A percentile compares a stretch with the other conserved stretches of the same genome.
Conservation (phyloP, 2,113 vertebrate genomes). For the Tenebrosternarchus preto region DNA sequence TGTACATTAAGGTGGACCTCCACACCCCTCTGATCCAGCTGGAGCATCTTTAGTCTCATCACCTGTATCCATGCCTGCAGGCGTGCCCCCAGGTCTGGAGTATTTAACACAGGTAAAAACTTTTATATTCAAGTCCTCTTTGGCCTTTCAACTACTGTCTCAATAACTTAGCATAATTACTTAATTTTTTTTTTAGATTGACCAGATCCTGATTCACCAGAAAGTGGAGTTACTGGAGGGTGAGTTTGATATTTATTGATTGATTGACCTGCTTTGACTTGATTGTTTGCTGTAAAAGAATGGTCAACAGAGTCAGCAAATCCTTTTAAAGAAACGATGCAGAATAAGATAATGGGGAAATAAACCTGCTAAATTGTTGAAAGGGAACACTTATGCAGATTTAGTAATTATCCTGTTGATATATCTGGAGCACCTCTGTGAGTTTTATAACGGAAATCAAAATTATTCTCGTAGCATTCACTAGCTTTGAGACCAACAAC, state of each 20-base stretch:
- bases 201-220: conserved; percentile 88
- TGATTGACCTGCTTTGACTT: not conserved
- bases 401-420: not conserved
- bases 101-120: conserved; percentile 81
- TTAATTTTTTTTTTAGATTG: conserved; percentile 72
- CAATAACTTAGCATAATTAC: not conserved
- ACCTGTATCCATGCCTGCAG: conserved; percentile 60
- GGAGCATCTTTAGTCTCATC: not conserved
- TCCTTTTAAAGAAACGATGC: not conserved
- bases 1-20: conserved; percentile 19
- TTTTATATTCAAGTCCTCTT: not conserved
- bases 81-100: conserved; percentile 81
- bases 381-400: not conserved
- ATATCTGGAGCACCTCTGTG: not conserved
- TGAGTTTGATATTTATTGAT: conserved; percentile 55
- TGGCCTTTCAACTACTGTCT: not conserved
- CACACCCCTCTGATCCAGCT: conserved; percentile 44
- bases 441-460: not conserved
- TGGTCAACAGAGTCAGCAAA: not conserved
- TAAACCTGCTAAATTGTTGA: not conserved
- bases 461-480: conserved; percentile 68
- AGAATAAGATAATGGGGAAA: not conserved
- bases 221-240: conserved; percentile 86
- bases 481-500: conserved; percentile 84
- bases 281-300: not conserved